phyloP scores from a whole-genome alignment of 1,140 invertebrate genomes.

The Drosophila yakuba region DNA sequence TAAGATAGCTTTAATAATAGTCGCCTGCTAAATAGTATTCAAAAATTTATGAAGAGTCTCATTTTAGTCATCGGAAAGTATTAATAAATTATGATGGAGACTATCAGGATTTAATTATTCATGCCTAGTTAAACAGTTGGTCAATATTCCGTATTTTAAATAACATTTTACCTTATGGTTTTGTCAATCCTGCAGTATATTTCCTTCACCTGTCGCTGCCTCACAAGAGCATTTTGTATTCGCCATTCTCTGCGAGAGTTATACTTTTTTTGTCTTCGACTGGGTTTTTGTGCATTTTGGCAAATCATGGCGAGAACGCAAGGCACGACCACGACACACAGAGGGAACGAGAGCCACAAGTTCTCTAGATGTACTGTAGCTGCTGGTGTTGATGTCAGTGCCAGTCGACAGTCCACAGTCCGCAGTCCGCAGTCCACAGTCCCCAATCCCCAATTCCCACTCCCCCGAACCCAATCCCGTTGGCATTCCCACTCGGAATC shows the following conservation, averaged over 20 bases:
- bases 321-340: slow-evolving; percentile 64
- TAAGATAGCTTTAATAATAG: no score
- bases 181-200: background rate
- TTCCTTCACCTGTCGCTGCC: background rate
- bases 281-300: slow-evolving; percentile 59
- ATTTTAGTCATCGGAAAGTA: no score
- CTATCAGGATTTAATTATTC: no score
- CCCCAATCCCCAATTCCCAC: slow-evolving; percentile 1
- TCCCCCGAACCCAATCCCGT: slow-evolving; percentile 34
- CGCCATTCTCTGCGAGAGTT: background rate
- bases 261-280: slow-evolving; percentile 23
- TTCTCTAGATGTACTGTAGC: slow-evolving; percentile 25
- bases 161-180: no score
- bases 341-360: slow-evolving; percentile 35
- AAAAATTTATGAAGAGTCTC: no score
- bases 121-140: no score
- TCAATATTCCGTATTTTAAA: no score
- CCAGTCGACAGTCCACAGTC: slow-evolving; percentile 19
- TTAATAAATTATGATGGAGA: no score
- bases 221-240: slow-evolving; percentile 4
- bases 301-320: slow-evolving; percentile 65
- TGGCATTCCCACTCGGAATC: slow-evolving; percentile 2
- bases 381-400: slow-evolving; percentile 50
- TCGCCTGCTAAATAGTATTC: no score
- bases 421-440: slow-evolving; percentile 23